These are phyloP conservation scores for Neosilurus hyrtlii DNA, from an alignment of 2,797 vertebrate genomes.

Conservation along the genomic window DNA sequence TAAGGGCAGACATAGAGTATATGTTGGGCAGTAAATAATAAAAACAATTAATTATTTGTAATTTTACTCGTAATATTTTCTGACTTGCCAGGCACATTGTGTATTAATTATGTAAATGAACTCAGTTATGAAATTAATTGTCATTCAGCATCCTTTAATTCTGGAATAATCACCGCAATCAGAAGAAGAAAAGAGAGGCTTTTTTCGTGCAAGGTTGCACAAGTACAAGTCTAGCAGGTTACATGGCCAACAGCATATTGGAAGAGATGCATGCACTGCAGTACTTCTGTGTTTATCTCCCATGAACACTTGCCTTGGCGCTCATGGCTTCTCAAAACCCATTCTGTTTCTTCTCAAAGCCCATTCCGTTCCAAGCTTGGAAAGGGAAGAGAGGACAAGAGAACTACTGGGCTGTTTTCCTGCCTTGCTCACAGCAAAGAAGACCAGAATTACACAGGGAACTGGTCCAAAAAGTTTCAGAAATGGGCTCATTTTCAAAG, in stretches of 20 bases:
- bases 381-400: constrained; percentile 42
- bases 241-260: constrained; percentile 46
- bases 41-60: background rate
- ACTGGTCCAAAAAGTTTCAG: constrained; percentile 39
- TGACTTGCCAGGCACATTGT: background rate
- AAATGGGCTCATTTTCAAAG: constrained; percentile 19
- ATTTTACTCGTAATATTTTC: background rate
- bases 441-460: constrained; percentile 39
- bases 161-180: constrained; percentile 31
- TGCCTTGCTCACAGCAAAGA: constrained; percentile 42
- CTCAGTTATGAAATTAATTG: background rate
- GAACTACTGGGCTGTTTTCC: constrained; percentile 36
- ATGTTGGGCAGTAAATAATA: background rate
- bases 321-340: constrained; percentile 49
- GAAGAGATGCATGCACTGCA: constrained; percentile 47
- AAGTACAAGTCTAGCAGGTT: constrained; percentile 29
- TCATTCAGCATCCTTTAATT: background rate
- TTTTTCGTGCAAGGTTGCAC: constrained; percentile 24
- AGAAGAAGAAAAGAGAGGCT: background rate
- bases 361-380: constrained; percentile 27
- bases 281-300: constrained; percentile 64
- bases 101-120: background rate
- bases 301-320: constrained; percentile 59
- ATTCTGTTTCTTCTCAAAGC: constrained; percentile 27
- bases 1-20: background rate